Evolutionary conservation across 30 jellyfish, hydroid and myxozoan genomes (phyloP).

Genomic region (Morbakka virulenta): DNA sequence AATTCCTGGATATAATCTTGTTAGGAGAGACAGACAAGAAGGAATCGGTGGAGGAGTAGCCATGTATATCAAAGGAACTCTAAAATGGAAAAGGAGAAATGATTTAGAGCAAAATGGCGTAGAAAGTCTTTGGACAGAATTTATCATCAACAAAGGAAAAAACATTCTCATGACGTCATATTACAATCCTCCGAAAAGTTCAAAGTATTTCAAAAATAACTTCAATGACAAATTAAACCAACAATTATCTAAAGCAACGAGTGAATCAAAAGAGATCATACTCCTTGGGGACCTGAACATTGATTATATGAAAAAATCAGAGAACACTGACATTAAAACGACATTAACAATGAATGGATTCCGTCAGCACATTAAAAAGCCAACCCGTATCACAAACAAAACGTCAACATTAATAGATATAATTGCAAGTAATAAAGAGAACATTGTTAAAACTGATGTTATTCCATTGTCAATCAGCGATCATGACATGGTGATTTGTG

Average conservation of each 20-base stretch:
- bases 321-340: no score
- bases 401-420: no score
- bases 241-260: constrained; percentile 3
- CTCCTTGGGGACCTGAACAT: no score
- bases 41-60: constrained; percentile 39
- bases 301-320: no score
- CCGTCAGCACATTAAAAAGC: no score
- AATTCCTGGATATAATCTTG: constrained; percentile 17
- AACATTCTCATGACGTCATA: background rate
- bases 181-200: constrained; percentile 21
- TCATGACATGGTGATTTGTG: no score
- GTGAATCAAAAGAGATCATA: no score
- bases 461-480: no score
- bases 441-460: no score
- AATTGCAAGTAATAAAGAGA: no score
- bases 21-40: background rate
- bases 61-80: background rate
- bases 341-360: no score
- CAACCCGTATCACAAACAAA: no score
- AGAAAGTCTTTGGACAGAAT: constrained; percentile 13
- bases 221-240: background rate
- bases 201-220: background rate
- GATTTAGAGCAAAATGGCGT: constrained; percentile 16
- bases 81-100: background rate
- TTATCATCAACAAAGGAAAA: background rate